Percentiles rank a stretch among this genome's conserved stretches.
Conservation (phyloP, 2,888 invertebrate species). For the Ormyrus nitidulus region DNA sequence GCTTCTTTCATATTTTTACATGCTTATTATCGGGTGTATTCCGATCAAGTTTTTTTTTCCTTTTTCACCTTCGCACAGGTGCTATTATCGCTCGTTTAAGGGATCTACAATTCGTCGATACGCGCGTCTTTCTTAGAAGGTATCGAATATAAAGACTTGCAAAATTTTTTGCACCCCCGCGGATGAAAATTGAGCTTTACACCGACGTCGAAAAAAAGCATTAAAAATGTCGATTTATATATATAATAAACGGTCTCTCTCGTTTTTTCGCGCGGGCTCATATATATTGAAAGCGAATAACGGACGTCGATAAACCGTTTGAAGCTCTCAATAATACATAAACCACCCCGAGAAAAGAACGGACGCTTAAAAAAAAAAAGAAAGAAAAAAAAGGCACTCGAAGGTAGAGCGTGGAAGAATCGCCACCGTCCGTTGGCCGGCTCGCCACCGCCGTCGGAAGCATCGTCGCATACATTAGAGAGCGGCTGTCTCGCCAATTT, state of each 20-base stretch:
- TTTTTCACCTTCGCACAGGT: not conserved
- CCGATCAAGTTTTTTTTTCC: not conserved
- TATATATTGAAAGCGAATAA: conserved; percentile 14
- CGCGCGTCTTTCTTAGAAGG: too few relatives aligned
- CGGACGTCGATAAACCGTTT: conserved; percentile 36
- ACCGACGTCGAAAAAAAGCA: not conserved
- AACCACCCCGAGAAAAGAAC: not conserved
- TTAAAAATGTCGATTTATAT: too few relatives aligned
- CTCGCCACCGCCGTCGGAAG: not conserved
- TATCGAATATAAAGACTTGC: too few relatives aligned
- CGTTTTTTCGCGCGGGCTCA: too few relatives aligned
- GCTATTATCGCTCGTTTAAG: not conserved
- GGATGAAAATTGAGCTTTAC: not conserved
- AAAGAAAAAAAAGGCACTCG: not conserved
- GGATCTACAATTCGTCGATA: not conserved
- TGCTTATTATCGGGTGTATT: conserved; percentile 32
- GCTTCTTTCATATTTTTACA: conserved; percentile 32
- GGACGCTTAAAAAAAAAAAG: conserved; percentile 6
- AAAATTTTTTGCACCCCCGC: not conserved
- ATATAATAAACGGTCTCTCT: not conserved
- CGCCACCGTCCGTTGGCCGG: not conserved
- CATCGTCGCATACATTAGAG: not conserved
- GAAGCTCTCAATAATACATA: conserved; percentile 18
- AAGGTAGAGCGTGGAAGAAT: not conserved
- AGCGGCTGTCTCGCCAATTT: not conserved